Conservation (phyloP, 2,888 invertebrate species). For the Enoplolaimus lenunculus region DNA sequence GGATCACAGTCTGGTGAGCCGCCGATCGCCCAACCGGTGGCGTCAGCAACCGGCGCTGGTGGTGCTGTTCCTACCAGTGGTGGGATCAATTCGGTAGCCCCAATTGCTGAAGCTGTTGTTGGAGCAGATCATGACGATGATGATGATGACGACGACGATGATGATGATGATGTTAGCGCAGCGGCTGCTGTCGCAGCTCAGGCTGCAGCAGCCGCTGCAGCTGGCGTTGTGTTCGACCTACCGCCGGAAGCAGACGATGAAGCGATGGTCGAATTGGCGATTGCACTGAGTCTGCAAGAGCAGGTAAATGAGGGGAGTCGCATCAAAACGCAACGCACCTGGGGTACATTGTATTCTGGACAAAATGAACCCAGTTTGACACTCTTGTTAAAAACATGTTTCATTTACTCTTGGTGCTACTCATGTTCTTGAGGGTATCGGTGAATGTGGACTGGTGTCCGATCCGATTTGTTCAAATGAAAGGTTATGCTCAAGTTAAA, state of each 20-base stretch:
- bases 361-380: too few relatives aligned
- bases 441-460: too few relatives aligned
- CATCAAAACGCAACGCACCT: too few relatives aligned
- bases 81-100: slow-evolving; percentile 11
- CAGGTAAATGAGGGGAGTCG: too few relatives aligned
- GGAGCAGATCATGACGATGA: slow-evolving; percentile 13
- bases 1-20: slow-evolving; percentile 45
- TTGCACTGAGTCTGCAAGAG: slow-evolving; percentile 72
- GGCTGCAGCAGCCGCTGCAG: slow-evolving; percentile 46
- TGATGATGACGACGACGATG: not conserved
- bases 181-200: slow-evolving; percentile 39
- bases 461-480: too few relatives aligned
- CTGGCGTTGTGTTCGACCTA: slow-evolving; percentile 56
- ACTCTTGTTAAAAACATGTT: too few relatives aligned
- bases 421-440: too few relatives aligned
- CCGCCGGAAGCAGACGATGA: slow-evolving; percentile 92
- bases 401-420: too few relatives aligned
- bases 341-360: too few relatives aligned
- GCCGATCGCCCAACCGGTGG: too few relatives aligned
- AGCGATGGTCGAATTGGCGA: slow-evolving; percentile 79
- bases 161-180: slow-evolving; percentile 26
- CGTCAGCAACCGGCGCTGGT: too few relatives aligned
- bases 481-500: too few relatives aligned
- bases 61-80: not conserved
- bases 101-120: not conserved